A percentile compares a stretch with the other conserved stretches of the same genome.
phyloP scores from a whole-genome alignment of 30 jellyfish, hydroid and myxozoan genomes.

The Sanderia malayensis region DNA sequence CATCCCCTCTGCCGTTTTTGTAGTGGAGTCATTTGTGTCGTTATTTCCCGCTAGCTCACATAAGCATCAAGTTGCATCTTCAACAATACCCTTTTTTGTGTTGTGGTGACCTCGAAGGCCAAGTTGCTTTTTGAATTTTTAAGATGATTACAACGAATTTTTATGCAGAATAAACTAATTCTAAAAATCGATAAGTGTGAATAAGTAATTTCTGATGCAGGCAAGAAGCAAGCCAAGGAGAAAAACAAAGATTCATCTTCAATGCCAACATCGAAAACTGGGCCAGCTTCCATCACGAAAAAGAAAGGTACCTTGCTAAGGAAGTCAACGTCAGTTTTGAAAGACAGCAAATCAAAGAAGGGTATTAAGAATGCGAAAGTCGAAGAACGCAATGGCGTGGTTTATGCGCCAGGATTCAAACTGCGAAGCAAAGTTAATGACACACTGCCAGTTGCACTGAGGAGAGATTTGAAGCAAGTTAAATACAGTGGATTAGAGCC shows the following conservation, averaged over 20 bases:
- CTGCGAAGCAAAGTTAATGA: conserved; percentile 69
- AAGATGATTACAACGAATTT: too few relatives aligned
- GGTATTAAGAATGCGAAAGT: not conserved
- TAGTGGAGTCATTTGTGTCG: too few relatives aligned
- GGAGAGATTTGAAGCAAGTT: conserved; percentile 51
- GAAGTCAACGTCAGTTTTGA: too few relatives aligned
- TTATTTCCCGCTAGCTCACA: too few relatives aligned
- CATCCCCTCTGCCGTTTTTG: too few relatives aligned
- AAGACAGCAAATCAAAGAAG: conserved; percentile 32
- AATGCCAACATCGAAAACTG: not conserved
- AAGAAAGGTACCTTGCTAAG: conserved; percentile 3
- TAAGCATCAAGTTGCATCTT: too few relatives aligned
- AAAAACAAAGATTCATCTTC: not conserved
- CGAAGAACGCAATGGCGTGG: conserved; percentile 30
- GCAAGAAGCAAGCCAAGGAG: not conserved
- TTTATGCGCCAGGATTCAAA: conserved; percentile 74
- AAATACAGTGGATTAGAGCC: conserved; percentile 74
- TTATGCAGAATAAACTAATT: too few relatives aligned
- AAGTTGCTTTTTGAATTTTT: too few relatives aligned
- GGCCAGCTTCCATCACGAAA: not conserved
- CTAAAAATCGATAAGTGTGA: too few relatives aligned
- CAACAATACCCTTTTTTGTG: too few relatives aligned
- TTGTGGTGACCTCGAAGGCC: too few relatives aligned
- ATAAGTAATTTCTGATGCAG: too few relatives aligned
- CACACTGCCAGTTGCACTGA: conserved; percentile 30